Conservation (phyloP, 2,888 invertebrate genomes). For the Adineta ricciae region DNA sequence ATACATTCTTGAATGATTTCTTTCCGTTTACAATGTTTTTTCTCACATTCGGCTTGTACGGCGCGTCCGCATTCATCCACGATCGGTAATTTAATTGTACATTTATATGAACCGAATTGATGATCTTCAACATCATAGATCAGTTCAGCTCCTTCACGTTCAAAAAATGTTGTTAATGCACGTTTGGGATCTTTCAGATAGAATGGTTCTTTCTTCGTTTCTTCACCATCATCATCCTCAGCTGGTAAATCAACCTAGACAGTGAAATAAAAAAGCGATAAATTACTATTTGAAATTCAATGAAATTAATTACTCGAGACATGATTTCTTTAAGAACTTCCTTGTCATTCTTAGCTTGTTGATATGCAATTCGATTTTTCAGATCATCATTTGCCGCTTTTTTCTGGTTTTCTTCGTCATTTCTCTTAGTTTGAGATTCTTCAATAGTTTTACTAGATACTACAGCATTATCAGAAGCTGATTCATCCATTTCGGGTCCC, state of each 20-base stretch:
- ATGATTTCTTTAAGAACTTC: conserved; percentile 12
- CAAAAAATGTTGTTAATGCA: conserved; percentile 81
- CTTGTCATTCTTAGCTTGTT: conserved; percentile 11
- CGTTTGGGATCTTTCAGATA: conserved; percentile 90
- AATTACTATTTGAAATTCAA: neutral
- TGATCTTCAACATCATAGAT: conserved; percentile 77
- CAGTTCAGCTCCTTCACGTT: conserved; percentile 70
- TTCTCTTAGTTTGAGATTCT: conserved; percentile 21
- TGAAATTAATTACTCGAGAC: neutral
- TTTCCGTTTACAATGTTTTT: conserved; percentile 63
- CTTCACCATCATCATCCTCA: conserved; percentile 34
- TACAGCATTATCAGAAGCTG: neutral
- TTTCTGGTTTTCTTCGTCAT: conserved; percentile 28
- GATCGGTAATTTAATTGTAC: conserved; percentile 70
- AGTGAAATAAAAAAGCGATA: neutral
- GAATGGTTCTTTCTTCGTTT: conserved; percentile 63
- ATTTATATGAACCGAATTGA: conserved; percentile 68
- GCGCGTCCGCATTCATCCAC: conserved; percentile 67
- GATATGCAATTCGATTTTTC: conserved; percentile 19
- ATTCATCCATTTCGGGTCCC: conserved; percentile 52
- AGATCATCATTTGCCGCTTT: neutral
- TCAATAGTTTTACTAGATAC: neutral
- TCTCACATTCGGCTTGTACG: conserved; percentile 69
- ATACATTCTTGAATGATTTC: conserved; percentile 86
- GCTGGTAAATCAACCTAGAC: neutral